Evolutionary conservation across 30 jellyfish, hydroid and myxozoan species (phyloP).

Genomic region (Pelagia noctiluca): DNA sequence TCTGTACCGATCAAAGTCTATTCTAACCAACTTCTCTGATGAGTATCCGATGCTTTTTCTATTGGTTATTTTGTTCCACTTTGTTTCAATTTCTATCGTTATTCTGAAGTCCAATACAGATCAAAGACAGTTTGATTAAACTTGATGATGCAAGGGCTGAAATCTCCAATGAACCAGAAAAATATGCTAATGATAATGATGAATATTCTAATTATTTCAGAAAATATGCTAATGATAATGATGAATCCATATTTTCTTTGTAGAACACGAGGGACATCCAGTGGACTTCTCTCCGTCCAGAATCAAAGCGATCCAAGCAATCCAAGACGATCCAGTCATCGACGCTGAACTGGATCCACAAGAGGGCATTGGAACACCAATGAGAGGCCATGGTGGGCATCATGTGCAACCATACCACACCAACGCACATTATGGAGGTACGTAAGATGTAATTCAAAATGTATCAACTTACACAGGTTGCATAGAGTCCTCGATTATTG

Average conservation of each 20-base stretch:
- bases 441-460: too few relatives aligned
- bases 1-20: too few relatives aligned
- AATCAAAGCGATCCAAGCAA: slow-evolving; percentile 91
- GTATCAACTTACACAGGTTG: too few relatives aligned
- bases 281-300: slow-evolving; percentile 60
- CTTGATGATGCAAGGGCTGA: neutral
- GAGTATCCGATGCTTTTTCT: too few relatives aligned
- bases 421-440: slow-evolving; percentile 71
- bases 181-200: neutral
- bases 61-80: too few relatives aligned
- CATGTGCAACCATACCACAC: slow-evolving; percentile 55
- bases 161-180: neutral
- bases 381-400: slow-evolving; percentile 49
- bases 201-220: neutral
- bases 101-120: too few relatives aligned
- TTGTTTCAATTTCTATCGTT: too few relatives aligned
- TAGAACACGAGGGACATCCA: slow-evolving; percentile 56
- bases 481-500: too few relatives aligned
- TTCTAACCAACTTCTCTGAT: too few relatives aligned
- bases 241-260: neutral
- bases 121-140: neutral
- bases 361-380: slow-evolving; percentile 66
- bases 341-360: slow-evolving; percentile 83
- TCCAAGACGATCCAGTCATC: slow-evolving; percentile 93
- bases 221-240: neutral